phyloP scores from a whole-genome alignment of 2,888 invertebrate genomes.

The Leptinotarsa rubiginosa region DNA sequence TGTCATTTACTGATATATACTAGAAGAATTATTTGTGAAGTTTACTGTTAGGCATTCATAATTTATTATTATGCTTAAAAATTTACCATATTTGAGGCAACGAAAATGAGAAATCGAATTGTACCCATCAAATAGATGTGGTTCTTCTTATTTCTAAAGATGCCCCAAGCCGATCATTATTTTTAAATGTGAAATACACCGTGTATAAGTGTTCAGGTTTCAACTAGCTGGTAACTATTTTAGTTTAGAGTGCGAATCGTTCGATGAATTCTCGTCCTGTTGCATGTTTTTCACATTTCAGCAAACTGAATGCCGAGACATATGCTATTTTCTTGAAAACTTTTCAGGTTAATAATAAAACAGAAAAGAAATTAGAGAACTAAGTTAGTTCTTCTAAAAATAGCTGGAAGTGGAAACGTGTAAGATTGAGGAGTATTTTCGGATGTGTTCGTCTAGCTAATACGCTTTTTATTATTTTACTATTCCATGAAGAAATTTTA shows the following conservation, averaged over 20 bases:
- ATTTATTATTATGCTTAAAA: no score
- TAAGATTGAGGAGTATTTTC: constrained; percentile 49
- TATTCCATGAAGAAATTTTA: constrained; percentile 25
- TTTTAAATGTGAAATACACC: background rate
- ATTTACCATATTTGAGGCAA: no score
- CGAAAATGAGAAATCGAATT: no score
- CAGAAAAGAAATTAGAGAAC: constrained; percentile 41
- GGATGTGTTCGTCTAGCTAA: constrained; percentile 46
- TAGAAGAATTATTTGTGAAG: no score
- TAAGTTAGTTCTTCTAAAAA: constrained; percentile 41
- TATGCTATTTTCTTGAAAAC: constrained; percentile 24
- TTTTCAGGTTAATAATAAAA: constrained; percentile 32
- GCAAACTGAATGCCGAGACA: constrained; percentile 21
- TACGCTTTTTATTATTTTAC: constrained; percentile 35
- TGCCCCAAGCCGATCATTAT: background rate
- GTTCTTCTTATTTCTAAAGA: no score
- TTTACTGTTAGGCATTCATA: no score
- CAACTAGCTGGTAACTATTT: background rate
- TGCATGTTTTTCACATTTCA: constrained; percentile 16
- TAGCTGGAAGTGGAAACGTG: constrained; percentile 46
- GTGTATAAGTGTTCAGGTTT: background rate
- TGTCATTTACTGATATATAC: no score
- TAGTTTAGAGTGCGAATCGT: background rate
- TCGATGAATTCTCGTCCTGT: background rate
- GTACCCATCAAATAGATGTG: no score